phyloP scores from a whole-genome alignment of 2,888 invertebrate species.

The Trichogramma dendrolimi region DNA sequence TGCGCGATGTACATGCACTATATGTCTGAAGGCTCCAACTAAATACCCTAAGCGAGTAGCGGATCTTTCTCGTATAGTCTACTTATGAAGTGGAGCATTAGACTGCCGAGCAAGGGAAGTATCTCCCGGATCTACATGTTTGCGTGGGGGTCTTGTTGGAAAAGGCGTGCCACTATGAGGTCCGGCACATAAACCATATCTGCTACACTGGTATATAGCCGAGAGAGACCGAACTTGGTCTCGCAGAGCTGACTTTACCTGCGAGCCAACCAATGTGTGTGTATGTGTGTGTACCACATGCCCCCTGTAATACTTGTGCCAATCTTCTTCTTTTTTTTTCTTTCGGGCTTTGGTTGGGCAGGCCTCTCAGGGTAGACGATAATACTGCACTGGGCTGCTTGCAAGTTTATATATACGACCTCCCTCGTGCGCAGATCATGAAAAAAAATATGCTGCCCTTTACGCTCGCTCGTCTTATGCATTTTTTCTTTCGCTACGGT shows the following conservation, averaged over 20 bases:
- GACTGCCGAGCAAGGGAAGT: slow-evolving; percentile 41
- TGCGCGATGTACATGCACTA: too few species aligned
- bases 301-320: neutral
- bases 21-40: too few species aligned
- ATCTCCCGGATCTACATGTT: slow-evolving; percentile 43
- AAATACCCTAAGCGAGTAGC: neutral
- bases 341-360: too few species aligned
- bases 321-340: too few species aligned
- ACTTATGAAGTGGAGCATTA: slow-evolving; percentile 51
- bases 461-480: neutral
- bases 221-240: too few species aligned
- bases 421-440: slow-evolving; percentile 1
- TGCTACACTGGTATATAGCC: slow-evolving; percentile 29
- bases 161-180: slow-evolving; percentile 44
- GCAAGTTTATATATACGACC: neutral
- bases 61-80: slow-evolving; percentile 39
- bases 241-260: too few species aligned
- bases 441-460: slow-evolving; percentile 1
- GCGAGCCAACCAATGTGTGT: too few species aligned
- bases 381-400: slow-evolving; percentile 3
- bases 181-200: slow-evolving; percentile 49
- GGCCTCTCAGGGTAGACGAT: neutral
- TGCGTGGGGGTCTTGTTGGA: slow-evolving; percentile 32
- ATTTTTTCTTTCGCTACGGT: neutral
- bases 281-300: neutral